Evolutionary conservation across 2,797 vertebrate genomes (phyloP).

Genomic region (Spondyliosoma cantharus): DNA sequence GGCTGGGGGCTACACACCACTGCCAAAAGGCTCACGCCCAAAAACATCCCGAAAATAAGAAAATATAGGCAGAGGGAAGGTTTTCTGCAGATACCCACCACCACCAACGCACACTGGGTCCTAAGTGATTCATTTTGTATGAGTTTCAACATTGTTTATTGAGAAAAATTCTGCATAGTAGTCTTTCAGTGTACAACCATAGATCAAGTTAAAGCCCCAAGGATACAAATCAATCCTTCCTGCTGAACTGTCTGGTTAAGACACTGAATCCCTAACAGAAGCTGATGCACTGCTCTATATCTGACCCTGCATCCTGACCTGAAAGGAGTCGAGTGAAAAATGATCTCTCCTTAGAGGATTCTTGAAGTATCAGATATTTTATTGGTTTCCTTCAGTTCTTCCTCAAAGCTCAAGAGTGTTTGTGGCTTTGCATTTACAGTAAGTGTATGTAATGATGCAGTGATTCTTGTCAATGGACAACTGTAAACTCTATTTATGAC

Average conservation of each 20-base stretch:
- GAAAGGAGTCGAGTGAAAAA: conserved; percentile 11
- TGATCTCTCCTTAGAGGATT: conserved; percentile 32
- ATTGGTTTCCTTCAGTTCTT: conserved; percentile 20
- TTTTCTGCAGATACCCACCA: too few species aligned
- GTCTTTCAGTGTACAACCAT: not conserved
- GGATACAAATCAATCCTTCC: not conserved
- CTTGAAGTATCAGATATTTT: conserved; percentile 28
- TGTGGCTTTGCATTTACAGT: not conserved
- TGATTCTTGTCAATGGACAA: not conserved
- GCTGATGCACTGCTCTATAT: not conserved
- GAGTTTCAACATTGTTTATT: too few species aligned
- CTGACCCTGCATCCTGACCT: conserved; percentile 20
- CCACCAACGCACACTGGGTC: too few species aligned
- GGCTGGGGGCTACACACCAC: too few species aligned
- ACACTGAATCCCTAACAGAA: not conserved
- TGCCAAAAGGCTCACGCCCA: too few species aligned
- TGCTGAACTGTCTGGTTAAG: conserved; percentile 12
- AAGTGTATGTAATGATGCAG: not conserved
- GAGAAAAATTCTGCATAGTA: too few species aligned
- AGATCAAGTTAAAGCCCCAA: not conserved
- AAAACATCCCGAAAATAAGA: too few species aligned
- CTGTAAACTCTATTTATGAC: not conserved
- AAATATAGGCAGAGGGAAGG: too few species aligned
- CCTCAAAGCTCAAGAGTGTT: not conserved
- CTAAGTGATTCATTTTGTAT: too few species aligned